A percentile compares a stretch with the other conserved stretches of the same genome.
These are phyloP conservation scores for Aselliscus stoliczkanus DNA, from an alignment of 2,797 vertebrate species.

Conservation along the genomic window DNA sequence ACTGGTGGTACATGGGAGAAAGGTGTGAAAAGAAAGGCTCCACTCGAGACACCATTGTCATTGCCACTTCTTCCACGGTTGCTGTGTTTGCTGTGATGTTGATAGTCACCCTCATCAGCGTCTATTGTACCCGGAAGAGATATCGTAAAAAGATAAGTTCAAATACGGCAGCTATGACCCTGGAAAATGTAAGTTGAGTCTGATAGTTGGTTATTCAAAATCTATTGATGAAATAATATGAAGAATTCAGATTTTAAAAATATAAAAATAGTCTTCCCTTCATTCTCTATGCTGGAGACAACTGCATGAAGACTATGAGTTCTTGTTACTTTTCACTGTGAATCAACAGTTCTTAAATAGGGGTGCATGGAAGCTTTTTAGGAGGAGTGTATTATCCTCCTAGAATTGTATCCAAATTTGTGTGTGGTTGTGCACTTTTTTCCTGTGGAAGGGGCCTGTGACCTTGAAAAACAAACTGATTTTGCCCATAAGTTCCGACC, in stretches of 20 bases:
- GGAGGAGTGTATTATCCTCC: not conserved
- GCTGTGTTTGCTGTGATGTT: constrained; percentile 88
- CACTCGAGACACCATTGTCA: constrained; percentile 75
- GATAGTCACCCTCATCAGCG: constrained; percentile 83
- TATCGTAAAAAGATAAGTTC: constrained; percentile 69
- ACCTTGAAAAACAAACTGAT: not conserved
- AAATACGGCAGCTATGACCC: accelerated
- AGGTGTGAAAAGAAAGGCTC: constrained; percentile 86
- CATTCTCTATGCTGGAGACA: not conserved
- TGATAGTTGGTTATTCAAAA: not conserved
- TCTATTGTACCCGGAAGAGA: constrained; percentile 86
- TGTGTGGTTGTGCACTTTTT: not conserved
- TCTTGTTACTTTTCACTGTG: not conserved
- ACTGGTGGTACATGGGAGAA: constrained; percentile 90
- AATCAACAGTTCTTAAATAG: not conserved
- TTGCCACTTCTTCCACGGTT: constrained; percentile 82
- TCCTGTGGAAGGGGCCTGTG: not conserved
- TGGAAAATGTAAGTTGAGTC: constrained; percentile 78
- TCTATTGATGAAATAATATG: not conserved
- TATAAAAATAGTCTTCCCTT: not conserved
- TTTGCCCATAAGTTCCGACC: not conserved
- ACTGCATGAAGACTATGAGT: not conserved
- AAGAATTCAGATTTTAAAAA: not conserved
- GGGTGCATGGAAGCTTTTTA: not conserved
- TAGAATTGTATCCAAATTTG: not conserved